Evolutionary conservation across 2,797 vertebrate species (phyloP), one percentile per base, ranked within the genome.

Genomic region (Pseudochaenichthys georgianus): DNA sequence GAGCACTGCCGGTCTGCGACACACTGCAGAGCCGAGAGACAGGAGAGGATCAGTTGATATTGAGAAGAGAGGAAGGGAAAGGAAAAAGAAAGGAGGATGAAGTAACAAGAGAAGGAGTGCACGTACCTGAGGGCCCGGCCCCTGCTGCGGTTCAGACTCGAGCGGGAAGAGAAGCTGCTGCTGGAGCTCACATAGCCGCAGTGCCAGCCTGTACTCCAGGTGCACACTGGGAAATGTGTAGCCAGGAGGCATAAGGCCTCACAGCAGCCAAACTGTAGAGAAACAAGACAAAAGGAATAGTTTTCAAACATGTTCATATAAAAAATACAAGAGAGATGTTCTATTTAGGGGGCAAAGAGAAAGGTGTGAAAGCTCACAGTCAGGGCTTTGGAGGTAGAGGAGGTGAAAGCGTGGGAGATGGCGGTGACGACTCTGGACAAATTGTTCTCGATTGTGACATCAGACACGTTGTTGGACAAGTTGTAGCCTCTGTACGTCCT

Each of bases 401-500:
- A 95, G 73, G 96, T 95, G 58, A 99, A 85, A 0, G 96, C 96
- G 0, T 97, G 97, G 52, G 96, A 97, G 86, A 99, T 92, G 0
- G 96, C 96, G 0, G 96, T 95, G 65, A 98, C 89, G 21, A 99
- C 96, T 69, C 97, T 95, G 7, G 98, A 99, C 67, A 99, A 93
- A 84, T 97, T 99, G 90, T 99, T 99, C 85, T 99, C 98, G 89
- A 99, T 64, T 9, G 97, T 98, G 75, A 97, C 92, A 28, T 99
- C 98, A 6, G 96, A 94, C 61, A 96, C 92, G 51, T 89, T 75
- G 58, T 94, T 96, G 6, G 96, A 91, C 69, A 98, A 87, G 82
- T 82, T 98, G 92, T 96, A 99, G 47, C 98, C 98, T 91, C 98
- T 95, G 21, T 99, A 99, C 0, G 95, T 97, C 92, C 98, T 99